These are phyloP conservation scores for Hyaena hyaena DNA, from an alignment of 2,113 vertebrate genomes.

Conservation along the genomic window DNA sequence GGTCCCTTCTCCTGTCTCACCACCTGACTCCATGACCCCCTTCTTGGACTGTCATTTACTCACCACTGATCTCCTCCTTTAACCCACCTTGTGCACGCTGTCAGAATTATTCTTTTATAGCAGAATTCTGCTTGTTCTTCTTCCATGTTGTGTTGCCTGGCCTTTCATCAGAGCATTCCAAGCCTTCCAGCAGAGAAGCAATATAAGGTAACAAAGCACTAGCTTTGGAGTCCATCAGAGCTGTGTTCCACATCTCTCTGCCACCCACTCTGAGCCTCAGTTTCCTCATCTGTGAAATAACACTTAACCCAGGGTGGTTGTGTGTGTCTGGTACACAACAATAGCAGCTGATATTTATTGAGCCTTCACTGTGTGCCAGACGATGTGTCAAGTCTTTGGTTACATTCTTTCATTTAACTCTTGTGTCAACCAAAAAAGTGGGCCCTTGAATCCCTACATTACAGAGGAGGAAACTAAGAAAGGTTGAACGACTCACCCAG, in stretches of 20 bases:
- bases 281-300: conserved; percentile 37
- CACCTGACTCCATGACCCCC: background rate
- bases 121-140: background rate
- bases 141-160: background rate
- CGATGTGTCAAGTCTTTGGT: background rate
- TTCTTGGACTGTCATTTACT: background rate
- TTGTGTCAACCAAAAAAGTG: background rate
- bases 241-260: background rate
- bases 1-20: background rate
- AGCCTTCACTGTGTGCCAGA: background rate
- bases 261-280: background rate
- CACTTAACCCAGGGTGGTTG: background rate
- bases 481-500: conserved; percentile 8
- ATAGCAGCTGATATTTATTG: background rate
- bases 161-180: background rate
- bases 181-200: background rate
- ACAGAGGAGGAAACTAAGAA: conserved; percentile 13
- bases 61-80: background rate
- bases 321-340: background rate
- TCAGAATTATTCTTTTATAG: background rate
- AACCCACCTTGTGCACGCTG: background rate
- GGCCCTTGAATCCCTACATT: background rate
- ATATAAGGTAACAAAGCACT: background rate
- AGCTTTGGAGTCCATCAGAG: background rate
- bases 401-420: conserved; percentile 30